Evolutionary conservation across 2,888 invertebrate species (phyloP), one percentile per base, ranked within the genome.

Genomic region (Portevinia maculata): DNA sequence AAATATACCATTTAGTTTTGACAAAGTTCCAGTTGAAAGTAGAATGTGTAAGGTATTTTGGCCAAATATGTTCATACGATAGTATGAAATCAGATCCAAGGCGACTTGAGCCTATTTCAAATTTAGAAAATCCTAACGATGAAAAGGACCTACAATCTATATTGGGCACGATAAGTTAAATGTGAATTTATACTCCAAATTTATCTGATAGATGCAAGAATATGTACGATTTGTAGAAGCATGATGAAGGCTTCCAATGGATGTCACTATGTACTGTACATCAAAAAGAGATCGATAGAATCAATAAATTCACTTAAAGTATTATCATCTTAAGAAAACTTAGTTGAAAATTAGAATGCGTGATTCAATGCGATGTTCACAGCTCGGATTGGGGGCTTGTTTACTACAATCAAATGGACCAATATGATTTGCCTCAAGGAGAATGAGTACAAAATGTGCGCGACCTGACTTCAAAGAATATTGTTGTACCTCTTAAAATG

Each of bases 41-140:
- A 13, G 79, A 69, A 32, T 13, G 85, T 46, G 86, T 87, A 4
- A 87, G 85, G 81, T 88, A 86, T 84, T 67, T 87, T 15, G 88
- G 87, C 5, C 73, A 85, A 11, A 39, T 84, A 8, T 62, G 73
- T n/a, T 75, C 69, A 1, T 30, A 41, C 8, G 30, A 69, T 52
- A 71, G 84, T 73, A 69, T 84, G 34, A 46, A 53, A 30, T 28
- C 60, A 13, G 62, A 62, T 39, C 30, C 52, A 9, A 24, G 53
- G 8, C 28, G 53, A 5, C 24, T 39, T 13, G 8, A 17, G 3
- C 34, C 53, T 11, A 52, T 71, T 21, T 5, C 15, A 41, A 60
- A 52, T 19, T 24, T 53, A 21, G 32, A 62, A 44, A 30, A 19
- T 9, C 65, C 53, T 5, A 48, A n/a, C 3, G 28, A 50, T 50